These are phyloP conservation scores for Mormyrus iriodes DNA, from an alignment of 2,113 vertebrate genomes.

Conservation along the genomic window DNA sequence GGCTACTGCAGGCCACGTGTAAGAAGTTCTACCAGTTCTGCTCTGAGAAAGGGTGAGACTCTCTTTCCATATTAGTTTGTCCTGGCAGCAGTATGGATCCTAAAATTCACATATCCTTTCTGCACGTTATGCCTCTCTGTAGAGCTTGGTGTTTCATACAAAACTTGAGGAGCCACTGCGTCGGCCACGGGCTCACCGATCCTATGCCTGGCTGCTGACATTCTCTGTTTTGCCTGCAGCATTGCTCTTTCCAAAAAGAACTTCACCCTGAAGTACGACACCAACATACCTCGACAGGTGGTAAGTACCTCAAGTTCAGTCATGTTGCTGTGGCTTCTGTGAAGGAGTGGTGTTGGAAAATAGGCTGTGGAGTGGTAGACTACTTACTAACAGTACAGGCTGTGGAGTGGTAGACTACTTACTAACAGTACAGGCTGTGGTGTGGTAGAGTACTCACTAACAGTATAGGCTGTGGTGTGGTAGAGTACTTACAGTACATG, in stretches of 20 bases:
- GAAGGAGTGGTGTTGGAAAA: not conserved
- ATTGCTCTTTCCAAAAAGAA: constrained; percentile 73
- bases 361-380: not conserved
- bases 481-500: not conserved
- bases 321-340: not conserved
- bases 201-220: not conserved
- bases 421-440: not conserved
- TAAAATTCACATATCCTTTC: not conserved
- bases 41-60: constrained; percentile 68
- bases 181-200: not conserved
- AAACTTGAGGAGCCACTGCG: not conserved
- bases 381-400: not conserved
- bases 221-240: constrained; percentile 40
- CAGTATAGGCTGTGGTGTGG: too few species aligned
- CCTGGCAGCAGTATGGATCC: not conserved
- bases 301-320: constrained; percentile 48
- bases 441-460: not conserved
- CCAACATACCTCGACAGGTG: constrained; percentile 76
- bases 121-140: not conserved
- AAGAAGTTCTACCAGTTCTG: constrained; percentile 79
- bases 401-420: not conserved
- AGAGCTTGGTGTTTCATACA: not conserved
- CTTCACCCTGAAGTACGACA: constrained; percentile 74
- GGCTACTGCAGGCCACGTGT: constrained; percentile 71
- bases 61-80: not conserved